These are phyloP conservation scores for Dreissena rostriformis DNA, from an alignment of 1,140 invertebrate genomes.

Conservation along the genomic window DNA sequence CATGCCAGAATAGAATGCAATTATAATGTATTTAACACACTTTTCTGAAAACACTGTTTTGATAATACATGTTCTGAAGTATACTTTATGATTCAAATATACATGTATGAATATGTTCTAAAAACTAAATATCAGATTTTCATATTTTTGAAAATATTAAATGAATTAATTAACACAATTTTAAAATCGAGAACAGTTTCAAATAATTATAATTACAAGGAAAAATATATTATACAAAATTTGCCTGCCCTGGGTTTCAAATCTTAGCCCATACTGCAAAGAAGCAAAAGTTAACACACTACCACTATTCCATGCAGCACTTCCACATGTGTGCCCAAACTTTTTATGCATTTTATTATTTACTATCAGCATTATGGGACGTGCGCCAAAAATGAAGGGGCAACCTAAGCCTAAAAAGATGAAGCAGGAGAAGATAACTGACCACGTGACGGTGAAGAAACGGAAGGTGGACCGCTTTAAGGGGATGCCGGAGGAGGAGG, in stretches of 20 bases:
- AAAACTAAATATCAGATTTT: not conserved
- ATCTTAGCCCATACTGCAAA: no score
- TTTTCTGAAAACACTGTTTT: not conserved
- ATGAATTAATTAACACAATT: no score
- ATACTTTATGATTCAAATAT: not conserved
- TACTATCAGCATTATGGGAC: not conserved
- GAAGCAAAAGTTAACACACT: no score
- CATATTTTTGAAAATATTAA: not conserved
- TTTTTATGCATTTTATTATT: no score
- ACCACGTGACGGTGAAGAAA: constrained; percentile 87
- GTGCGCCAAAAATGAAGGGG: not conserved
- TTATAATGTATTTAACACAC: not conserved
- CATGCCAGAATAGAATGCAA: not conserved
- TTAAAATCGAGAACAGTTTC: no score
- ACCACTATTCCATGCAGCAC: no score
- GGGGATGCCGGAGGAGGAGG: constrained; percentile 98
- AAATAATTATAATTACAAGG: no score
- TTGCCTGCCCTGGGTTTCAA: no score
- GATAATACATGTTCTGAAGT: not conserved
- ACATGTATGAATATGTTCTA: not conserved
- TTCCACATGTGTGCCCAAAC: no score
- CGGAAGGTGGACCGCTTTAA: constrained; percentile 98
- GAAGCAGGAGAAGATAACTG: constrained; percentile 81
- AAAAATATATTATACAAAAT: no score
- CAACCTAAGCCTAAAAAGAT: constrained; percentile 67